Base-by-base conservation (phyloP, 64 coral and sea anemone species). In the Montipora capricornis region DNA sequence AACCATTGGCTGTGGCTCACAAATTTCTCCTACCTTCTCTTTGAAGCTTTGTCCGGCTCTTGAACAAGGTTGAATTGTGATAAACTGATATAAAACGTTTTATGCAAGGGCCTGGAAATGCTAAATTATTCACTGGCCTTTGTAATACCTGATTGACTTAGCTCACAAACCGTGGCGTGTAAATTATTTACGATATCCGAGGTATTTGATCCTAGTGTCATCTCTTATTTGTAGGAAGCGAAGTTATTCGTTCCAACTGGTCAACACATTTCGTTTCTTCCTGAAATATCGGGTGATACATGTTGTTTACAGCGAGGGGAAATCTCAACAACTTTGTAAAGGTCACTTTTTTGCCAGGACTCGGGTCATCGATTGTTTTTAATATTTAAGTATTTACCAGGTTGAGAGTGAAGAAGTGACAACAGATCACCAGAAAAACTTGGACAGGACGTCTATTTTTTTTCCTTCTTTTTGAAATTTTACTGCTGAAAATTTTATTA, bases 361-460 rank as follows among this genome's bases (percentile, higher is more conserved):
- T 70, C 82, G 67, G 82, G 17, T 86, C 82, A 86, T 19, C 71
- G 46, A 8, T 6, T 86, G 46, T 73, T 71, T 66, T 86, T 71
- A 86, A 86, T 86, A 86, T 86, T 86, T 86, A 45, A 86, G 82
- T 86, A 86, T 86, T 86, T 46, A 86, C 82, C 82, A 71, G 82
- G 68, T 24, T 8, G 68, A 66, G 9, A 19, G 82, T 86, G 46
- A 86, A 48, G 55, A 86, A 86, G 47, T 86, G 82, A 86, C 82
- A 86, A 86, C 62, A 44, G 47, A 73, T 12, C 82, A 86, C 82
- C 82, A 86, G 82, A 86, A 68, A 86, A 47, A 55, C 37, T 9
- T 47, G 78, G 48, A 53, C 20, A n/a, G 5, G 78, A 24, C 53
- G 48, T 55, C 22, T 22, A 80, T 22, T 55, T n/a, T 20, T 80